Percentiles rank a stretch among this genome's conserved stretches.
phyloP scores from a whole-genome alignment of 2,888 invertebrate species.

The Ditula angustiorana region DNA sequence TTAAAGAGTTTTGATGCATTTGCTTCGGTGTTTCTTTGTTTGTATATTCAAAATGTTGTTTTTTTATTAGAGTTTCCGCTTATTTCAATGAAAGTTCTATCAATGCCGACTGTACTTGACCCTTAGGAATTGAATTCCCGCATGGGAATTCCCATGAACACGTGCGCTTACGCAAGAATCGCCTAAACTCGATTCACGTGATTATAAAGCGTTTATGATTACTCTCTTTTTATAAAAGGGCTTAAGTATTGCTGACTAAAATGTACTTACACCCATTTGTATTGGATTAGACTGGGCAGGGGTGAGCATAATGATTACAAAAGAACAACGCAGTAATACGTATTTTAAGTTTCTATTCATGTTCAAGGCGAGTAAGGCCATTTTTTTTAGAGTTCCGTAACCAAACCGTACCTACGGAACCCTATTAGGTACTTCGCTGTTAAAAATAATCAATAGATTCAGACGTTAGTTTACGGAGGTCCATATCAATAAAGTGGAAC shows the following conservation, averaged over 20 bases:
- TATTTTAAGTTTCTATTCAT: conserved; percentile 28
- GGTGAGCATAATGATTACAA: conserved; percentile 35
- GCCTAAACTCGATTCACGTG: conserved; percentile 22
- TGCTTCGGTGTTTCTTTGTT: background rate
- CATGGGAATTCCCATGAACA: conserved; percentile 37
- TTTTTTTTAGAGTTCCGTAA: too few relatives aligned
- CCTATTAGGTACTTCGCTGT: too few relatives aligned
- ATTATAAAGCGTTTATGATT: conserved; percentile 16
- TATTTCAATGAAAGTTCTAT: background rate
- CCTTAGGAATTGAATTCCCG: conserved; percentile 29
- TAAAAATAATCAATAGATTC: too few relatives aligned
- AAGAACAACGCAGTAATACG: conserved; percentile 30
- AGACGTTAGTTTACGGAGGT: too few relatives aligned
- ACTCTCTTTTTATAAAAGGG: background rate
- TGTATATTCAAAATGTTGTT: too few relatives aligned
- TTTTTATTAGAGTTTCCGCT: too few relatives aligned
- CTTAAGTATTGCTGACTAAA: background rate
- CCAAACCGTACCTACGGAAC: too few relatives aligned
- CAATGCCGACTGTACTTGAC: conserved; percentile 15
- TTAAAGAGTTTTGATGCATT: background rate
- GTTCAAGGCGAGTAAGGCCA: conserved; percentile 15
- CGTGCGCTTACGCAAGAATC: conserved; percentile 30
- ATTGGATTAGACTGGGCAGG: background rate
- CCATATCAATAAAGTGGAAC: too few relatives aligned
- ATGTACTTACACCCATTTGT: background rate